Evolutionary conservation across 2,888 invertebrate genomes (phyloP), one percentile per base, ranked within the genome.

Genomic region (Aleiodes alternator): DNA sequence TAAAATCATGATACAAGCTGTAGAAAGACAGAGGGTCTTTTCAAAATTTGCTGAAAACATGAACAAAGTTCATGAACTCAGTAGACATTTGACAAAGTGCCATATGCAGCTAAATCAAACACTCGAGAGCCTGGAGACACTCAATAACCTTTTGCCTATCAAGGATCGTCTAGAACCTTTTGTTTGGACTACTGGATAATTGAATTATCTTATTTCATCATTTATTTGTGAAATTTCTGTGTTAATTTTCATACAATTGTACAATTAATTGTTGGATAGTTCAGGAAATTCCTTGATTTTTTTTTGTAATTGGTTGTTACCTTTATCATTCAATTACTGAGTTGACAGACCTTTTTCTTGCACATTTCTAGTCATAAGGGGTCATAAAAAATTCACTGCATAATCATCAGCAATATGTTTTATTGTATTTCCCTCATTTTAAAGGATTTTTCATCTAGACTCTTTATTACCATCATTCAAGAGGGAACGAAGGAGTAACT

Each of bases 111-210:
- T 98, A 16, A 95, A 96, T 88, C 95, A 96, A 90, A 96, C 96
- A 0, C 90, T 97, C 0, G 96, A 96, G 86, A 95, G 95, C 68
- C 92, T 97, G 86, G 97, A 97, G 86, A 93, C 94, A 14, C 91
- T 98, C 59, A 98, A 98, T 86, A 93, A 94, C 83, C 90, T 95
- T 79, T 90, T 98, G 48, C 97, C 97, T 34, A 92, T 94, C 66
- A 94, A 95, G 16, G 95, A 96, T 82, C 92, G 96, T 12, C 90
- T 98, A 55, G 96, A 97, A 86, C 96, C 97, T 0, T 97, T 98
- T 86, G 94, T 96, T 0, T 97, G 96, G 97, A 95, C 94, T n/a
- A 94, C 95, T 11, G 94, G 95, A 82, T 92, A 87, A 82, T 81
- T 6, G 1, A 64, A 64, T 43, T 38, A 9, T 38, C 9, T 53